These are phyloP conservation scores for Palythoa grandis DNA, from an alignment of 92 coral and sea anemone genomes.

Conservation along the genomic window DNA sequence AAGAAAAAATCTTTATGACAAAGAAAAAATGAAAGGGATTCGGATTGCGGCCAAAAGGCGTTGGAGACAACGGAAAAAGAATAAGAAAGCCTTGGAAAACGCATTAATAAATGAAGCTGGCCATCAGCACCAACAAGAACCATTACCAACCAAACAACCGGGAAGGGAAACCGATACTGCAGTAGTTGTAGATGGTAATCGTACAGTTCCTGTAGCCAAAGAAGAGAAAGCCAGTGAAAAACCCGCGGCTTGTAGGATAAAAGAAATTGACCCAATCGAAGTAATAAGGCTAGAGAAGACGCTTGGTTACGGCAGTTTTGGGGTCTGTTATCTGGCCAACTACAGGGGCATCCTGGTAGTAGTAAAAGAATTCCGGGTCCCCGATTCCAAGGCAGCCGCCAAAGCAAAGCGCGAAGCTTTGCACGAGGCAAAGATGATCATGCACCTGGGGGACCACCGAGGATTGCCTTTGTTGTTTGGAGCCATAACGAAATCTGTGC, in stretches of 20 bases:
- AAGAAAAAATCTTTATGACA: constrained; percentile 15
- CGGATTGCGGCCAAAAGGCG: constrained; percentile 25
- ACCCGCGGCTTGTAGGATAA: constrained; percentile 21
- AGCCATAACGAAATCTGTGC: constrained; percentile 23
- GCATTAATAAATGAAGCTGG: neutral
- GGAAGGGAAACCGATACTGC: neutral
- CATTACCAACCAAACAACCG: neutral
- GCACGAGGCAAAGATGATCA: constrained; percentile 31
- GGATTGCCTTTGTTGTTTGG: constrained; percentile 42
- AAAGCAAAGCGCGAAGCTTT: constrained; percentile 26
- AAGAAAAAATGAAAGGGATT: constrained; percentile 15
- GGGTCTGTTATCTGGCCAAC: constrained; percentile 56
- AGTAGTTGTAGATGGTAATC: neutral
- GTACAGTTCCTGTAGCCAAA: neutral
- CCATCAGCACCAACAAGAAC: neutral
- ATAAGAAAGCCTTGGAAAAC: constrained; percentile 2
- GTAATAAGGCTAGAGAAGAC: constrained; percentile 39
- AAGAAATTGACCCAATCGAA: constrained; percentile 8
- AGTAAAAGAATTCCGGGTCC: constrained; percentile 38
- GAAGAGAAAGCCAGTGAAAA: constrained; percentile 1
- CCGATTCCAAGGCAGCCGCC: constrained; percentile 3
- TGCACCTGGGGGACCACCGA: constrained; percentile 42
- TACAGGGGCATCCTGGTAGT: constrained; percentile 56
- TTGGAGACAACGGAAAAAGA: constrained; percentile 18
- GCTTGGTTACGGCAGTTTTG: constrained; percentile 55